Conservation (phyloP, 92 coral and sea anemone genomes). For the Phenganax marumi region DNA sequence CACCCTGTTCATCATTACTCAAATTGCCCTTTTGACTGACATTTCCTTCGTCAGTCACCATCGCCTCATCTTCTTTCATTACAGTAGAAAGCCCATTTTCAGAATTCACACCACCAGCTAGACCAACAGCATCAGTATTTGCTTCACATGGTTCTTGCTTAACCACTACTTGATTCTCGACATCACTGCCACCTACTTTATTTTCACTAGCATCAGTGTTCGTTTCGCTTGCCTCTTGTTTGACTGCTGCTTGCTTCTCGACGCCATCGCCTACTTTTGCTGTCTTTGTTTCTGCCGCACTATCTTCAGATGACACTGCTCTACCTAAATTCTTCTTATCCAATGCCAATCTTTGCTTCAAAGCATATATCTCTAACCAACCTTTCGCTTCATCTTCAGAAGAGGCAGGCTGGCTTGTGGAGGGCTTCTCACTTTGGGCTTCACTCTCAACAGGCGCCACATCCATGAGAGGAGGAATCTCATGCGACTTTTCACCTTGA, state of each 20-base stretch:
- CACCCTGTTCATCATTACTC: background rate
- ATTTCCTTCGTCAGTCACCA: background rate
- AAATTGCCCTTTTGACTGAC: background rate
- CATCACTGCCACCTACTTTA: no score
- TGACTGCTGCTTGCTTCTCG: slow-evolving; percentile 19
- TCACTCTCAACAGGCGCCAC: background rate
- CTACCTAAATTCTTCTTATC: slow-evolving; percentile 49
- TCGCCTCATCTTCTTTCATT: background rate
- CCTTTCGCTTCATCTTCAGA: slow-evolving; percentile 14
- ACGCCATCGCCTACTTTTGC: slow-evolving; percentile 18
- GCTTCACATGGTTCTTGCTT: no score
- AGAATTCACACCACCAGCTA: background rate
- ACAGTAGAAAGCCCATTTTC: background rate
- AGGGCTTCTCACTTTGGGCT: background rate
- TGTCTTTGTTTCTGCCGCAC: slow-evolving; percentile 1
- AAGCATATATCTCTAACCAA: slow-evolving; percentile 32
- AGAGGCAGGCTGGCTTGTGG: background rate
- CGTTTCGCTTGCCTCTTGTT: no score
- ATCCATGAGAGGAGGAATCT: background rate
- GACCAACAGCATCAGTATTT: no score
- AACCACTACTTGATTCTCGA: no score
- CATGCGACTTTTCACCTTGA: slow-evolving; percentile 39
- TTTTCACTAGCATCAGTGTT: no score
- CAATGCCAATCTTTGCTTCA: slow-evolving; percentile 1
- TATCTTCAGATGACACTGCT: slow-evolving; percentile 28